A percentile compares a stretch with the other conserved stretches of the same genome.
phyloP scores from a whole-genome alignment of 2,888 invertebrate species.

The Epinotia ramella region DNA sequence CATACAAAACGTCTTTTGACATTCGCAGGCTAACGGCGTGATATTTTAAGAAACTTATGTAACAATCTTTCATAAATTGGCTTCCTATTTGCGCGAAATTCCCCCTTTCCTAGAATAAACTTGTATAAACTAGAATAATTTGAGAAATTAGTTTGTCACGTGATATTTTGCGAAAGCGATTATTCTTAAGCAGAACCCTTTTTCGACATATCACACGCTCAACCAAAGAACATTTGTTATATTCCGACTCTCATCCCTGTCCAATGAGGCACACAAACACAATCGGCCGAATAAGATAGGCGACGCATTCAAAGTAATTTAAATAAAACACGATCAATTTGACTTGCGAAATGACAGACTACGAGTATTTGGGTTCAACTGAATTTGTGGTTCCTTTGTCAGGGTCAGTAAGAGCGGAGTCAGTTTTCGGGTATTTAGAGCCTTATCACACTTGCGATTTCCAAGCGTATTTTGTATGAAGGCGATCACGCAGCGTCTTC shows the following conservation, averaged over 20 bases:
- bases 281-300: conserved; percentile 45
- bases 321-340: conserved; percentile 51
- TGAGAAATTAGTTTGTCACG: too few relatives aligned
- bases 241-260: conserved; percentile 9
- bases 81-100: too few relatives aligned
- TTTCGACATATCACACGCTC: background rate
- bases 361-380: background rate
- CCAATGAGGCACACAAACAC: conserved; percentile 42
- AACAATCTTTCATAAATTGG: too few relatives aligned
- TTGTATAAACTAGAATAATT: too few relatives aligned
- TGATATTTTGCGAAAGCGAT: too few relatives aligned
- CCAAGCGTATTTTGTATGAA: too few relatives aligned
- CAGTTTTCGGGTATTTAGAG: background rate
- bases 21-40: too few relatives aligned
- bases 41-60: too few relatives aligned
- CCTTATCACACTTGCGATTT: too few relatives aligned
- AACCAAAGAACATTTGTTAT: background rate
- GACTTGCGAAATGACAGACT: conserved; percentile 40
- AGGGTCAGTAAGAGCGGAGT: background rate
- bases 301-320: conserved; percentile 49
- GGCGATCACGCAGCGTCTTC: too few relatives aligned
- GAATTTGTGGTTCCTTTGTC: conserved; percentile 1
- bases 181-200: conserved; percentile 9
- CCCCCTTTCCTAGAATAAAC: too few relatives aligned
- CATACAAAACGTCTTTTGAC: too few relatives aligned